Percentiles rank a stretch among this genome's conserved stretches.
Conservation (phyloP, 2,888 invertebrate species). For the Pammene fasciana region DNA sequence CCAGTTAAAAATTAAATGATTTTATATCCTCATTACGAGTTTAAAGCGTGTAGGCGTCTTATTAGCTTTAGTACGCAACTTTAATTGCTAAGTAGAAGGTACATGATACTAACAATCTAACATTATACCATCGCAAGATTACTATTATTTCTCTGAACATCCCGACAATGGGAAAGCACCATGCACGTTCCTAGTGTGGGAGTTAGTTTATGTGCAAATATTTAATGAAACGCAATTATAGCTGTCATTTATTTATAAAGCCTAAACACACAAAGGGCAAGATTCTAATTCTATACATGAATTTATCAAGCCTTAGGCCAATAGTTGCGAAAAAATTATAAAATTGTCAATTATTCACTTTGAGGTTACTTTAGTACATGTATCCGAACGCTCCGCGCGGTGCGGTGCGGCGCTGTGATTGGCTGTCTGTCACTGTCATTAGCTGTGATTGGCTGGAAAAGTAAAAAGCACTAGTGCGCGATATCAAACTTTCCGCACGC, state of each 20-base stretch:
- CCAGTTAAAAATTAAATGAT: neutral
- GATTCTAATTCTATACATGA: conserved; percentile 8
- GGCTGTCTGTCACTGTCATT: too few relatives aligned
- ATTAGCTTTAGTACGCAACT: conserved; percentile 32
- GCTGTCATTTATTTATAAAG: conserved; percentile 34
- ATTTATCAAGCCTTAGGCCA: conserved; percentile 12
- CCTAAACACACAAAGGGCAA: neutral
- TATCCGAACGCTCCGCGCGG: too few relatives aligned
- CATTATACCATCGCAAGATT: conserved; percentile 31
- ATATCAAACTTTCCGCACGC: too few relatives aligned
- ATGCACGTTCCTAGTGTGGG: conserved; percentile 35
- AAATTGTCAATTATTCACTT: too few relatives aligned
- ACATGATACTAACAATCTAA: conserved; percentile 32
- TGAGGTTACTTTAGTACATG: too few relatives aligned
- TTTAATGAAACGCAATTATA: conserved; percentile 38
- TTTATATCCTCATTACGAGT: conserved; percentile 4
- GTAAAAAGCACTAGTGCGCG: too few relatives aligned
- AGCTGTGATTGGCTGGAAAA: too few relatives aligned
- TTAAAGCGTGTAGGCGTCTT: conserved; percentile 25
- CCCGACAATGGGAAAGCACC: conserved; percentile 29
- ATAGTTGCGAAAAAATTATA: too few relatives aligned
- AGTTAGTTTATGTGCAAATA: conserved; percentile 36
- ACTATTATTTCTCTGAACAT: conserved; percentile 31
- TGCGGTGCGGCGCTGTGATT: too few relatives aligned
- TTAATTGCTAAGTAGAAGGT: conserved; percentile 36